Conservation (phyloP, 2,797 vertebrate genomes). For the Danio choprae region DNA sequence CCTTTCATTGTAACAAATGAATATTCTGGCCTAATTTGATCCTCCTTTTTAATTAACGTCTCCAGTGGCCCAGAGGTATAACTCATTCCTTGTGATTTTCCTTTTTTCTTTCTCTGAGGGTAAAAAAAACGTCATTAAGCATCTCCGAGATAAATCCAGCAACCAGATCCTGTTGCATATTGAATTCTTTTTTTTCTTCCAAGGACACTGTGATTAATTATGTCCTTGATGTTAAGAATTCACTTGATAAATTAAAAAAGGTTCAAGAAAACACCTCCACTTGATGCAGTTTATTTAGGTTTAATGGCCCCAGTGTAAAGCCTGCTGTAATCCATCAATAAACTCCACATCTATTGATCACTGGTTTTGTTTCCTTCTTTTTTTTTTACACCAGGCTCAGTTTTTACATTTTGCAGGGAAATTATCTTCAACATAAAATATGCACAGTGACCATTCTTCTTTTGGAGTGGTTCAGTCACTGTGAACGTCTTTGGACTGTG, state of each 20-base stretch:
- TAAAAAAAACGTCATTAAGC: conserved; percentile 55
- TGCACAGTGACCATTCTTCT: conserved; percentile 1
- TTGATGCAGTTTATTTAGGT: conserved; percentile 11
- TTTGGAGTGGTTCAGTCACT: conserved; percentile 11
- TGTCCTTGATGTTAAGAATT: conserved; percentile 40
- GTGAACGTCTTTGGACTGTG: conserved; percentile 42
- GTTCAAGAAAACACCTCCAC: not conserved
- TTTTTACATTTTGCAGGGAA: not conserved
- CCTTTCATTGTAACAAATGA: conserved; percentile 62
- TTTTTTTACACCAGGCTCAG: not conserved
- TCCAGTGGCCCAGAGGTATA: conserved; percentile 44
- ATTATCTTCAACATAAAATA: not conserved
- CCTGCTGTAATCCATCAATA: not conserved
- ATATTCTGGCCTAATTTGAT: conserved; percentile 61
- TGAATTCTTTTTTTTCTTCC: not conserved
- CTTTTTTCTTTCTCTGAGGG: conserved; percentile 42
- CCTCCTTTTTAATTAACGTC: conserved; percentile 66
- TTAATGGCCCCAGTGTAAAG: not conserved
- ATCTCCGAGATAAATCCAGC: conserved; percentile 49
- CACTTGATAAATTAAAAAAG: conserved; percentile 46
- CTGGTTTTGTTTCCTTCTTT: not conserved
- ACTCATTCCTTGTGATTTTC: conserved; percentile 42
- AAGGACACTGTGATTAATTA: conserved; percentile 29
- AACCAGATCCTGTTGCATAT: conserved; percentile 17
- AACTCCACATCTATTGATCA: not conserved